phyloP scores from a whole-genome alignment of 2,797 vertebrate species.

The Hephaestus fuliginosus region DNA sequence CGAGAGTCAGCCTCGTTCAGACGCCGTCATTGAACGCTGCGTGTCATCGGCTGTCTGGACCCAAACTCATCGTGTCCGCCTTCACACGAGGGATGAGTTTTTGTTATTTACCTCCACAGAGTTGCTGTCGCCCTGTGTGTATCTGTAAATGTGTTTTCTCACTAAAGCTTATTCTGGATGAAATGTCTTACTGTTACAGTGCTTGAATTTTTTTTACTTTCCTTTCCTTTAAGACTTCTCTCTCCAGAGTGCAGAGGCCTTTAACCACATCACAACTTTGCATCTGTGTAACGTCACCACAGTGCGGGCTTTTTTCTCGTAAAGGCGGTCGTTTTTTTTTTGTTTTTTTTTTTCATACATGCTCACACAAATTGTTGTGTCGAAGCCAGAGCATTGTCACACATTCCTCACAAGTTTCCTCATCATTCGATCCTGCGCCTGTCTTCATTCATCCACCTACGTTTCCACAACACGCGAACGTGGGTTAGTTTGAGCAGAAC shows the following conservation, averaged over 20 bases:
- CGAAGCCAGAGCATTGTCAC: background rate
- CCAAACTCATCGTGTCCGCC: background rate
- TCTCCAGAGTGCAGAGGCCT: background rate
- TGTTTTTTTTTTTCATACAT: background rate
- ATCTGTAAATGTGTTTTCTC: background rate
- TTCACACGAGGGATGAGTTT: background rate
- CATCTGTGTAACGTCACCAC: background rate
- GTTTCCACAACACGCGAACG: background rate
- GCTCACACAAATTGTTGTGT: background rate
- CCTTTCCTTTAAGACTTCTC: background rate
- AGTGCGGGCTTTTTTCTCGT: background rate
- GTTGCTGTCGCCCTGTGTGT: background rate
- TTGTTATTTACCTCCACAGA: background rate
- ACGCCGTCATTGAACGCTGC: constrained; percentile 5
- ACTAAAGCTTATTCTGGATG: background rate
- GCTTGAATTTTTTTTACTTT: constrained; percentile 11
- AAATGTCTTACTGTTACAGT: background rate
- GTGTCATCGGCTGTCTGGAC: background rate
- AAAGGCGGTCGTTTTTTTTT: background rate
- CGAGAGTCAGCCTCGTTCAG: constrained; percentile 32
- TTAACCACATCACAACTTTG: background rate
- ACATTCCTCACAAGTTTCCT: background rate
- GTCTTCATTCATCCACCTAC: background rate
- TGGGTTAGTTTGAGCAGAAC: background rate
- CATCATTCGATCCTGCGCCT: background rate